phyloP scores from a whole-genome alignment of 2,113 vertebrate genomes.

The Oncorhynchus nerka region DNA sequence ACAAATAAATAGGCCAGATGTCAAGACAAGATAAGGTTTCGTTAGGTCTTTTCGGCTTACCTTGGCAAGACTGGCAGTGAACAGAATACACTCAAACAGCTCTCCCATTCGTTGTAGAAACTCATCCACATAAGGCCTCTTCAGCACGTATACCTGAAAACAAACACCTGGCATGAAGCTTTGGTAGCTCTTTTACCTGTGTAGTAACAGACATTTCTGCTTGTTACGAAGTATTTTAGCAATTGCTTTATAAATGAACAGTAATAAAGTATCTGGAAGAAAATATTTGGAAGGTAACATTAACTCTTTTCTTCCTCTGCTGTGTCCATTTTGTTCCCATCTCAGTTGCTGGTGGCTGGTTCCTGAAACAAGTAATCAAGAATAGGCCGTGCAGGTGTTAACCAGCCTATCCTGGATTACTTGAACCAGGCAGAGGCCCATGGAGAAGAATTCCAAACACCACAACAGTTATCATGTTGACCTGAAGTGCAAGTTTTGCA shows the following conservation, averaged over 20 bases:
- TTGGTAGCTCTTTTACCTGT: not conserved
- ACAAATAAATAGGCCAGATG: not conserved
- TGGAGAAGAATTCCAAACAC: constrained; percentile 12
- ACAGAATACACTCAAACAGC: constrained; percentile 89
- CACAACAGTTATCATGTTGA: not conserved
- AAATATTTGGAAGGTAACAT: too few relatives aligned
- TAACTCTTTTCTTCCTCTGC: too few relatives aligned
- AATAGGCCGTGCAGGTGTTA: constrained; percentile 85
- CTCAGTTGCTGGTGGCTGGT: constrained; percentile 52
- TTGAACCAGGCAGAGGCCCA: constrained; percentile 86
- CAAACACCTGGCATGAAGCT: not conserved
- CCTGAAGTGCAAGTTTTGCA: not conserved
- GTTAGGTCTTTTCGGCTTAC: constrained; percentile 62
- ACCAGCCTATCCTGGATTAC: constrained; percentile 99
- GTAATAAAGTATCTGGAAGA: too few relatives aligned
- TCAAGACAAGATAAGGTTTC: constrained; percentile 1
- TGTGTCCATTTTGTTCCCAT: not conserved
- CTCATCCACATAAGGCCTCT: constrained; percentile 87
- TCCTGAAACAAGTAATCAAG: constrained; percentile 95
- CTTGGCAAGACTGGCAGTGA: constrained; percentile 90
- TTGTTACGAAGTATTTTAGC: too few relatives aligned
- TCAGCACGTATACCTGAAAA: constrained; percentile 85
- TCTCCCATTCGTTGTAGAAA: constrained; percentile 89
- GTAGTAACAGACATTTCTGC: not conserved
- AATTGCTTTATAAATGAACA: too few relatives aligned